Evolutionary conservation across 2,888 invertebrate species (phyloP), one percentile per base, ranked within the genome.

Genomic region (Philereme vetulata): DNA sequence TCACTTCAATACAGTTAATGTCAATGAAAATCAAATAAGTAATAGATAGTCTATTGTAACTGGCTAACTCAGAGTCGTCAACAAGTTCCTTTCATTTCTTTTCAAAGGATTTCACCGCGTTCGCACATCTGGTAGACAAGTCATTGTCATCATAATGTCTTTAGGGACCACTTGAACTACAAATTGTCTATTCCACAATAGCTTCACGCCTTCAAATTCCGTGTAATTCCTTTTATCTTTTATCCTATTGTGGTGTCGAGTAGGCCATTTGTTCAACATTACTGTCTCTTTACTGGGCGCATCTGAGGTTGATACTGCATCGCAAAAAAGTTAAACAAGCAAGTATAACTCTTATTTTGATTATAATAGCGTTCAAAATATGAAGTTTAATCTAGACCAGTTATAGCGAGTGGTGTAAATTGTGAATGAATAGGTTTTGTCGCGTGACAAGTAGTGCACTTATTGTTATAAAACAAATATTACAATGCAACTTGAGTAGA

Each of bases 151-250:
- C 88, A 84, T 86, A 85, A 86, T 82, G 80, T 76, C 67, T 61
- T 66, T 81, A 86, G 76, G 66, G 57, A 49, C 83, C 77, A 85
- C 85, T 88, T 80, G 78, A 90, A 76, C 83, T 82, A 85, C 90
- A 89, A 92, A 91, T 91, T 89, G 88, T 90, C 78, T 85, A 88
- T 88, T 85, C 69, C 63, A 90, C 89, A 91, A 90, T 81, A 72
- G 85, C 55, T 55, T 80, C 84, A 84, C 86, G 84, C 88, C 87
- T 85, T 75, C 68, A 88, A 85, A 90, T 88, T 90, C 89, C 87
- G 84, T 90, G 85, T 92, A 92, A 91, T 89, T 85, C 70, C 84
- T 76, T 86, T 91, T 90, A 87, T 90, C 83, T 91, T 84, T 84
- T 75, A 74, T 61, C 71, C 80, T 75, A 86, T 91, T 90, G 89